Percentiles rank a stretch among this genome's conserved stretches.
Conservation (phyloP, 2,113 vertebrate species). For the Ceyx margarethae region DNA sequence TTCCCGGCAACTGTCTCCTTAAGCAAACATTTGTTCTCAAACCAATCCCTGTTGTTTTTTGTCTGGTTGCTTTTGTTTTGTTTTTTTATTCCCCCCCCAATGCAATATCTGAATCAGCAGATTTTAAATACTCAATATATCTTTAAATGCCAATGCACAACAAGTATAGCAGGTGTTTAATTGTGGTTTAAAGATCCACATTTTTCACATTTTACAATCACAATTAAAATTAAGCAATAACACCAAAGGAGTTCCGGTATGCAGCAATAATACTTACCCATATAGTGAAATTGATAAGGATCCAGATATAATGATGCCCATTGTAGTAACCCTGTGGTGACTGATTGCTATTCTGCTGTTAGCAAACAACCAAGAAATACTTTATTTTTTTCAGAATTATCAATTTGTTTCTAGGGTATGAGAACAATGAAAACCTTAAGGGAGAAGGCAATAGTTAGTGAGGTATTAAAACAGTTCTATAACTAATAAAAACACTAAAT, state of each 20-base stretch:
- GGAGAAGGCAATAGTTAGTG: slow-evolving; percentile 91
- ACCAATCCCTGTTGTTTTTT: slow-evolving; percentile 24
- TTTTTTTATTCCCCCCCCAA: slow-evolving; percentile 52
- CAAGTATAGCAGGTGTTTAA: slow-evolving; percentile 89
- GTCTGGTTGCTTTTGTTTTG: background rate
- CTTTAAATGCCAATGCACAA: slow-evolving; percentile 84
- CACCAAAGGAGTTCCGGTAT: slow-evolving; percentile 85
- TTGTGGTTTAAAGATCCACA: slow-evolving; percentile 87
- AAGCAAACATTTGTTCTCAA: slow-evolving; percentile 67
- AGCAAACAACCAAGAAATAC: slow-evolving; percentile 90
- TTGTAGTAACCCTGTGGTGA: slow-evolving; percentile 91
- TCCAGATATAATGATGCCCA: slow-evolving; percentile 84
- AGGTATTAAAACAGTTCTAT: slow-evolving; percentile 97
- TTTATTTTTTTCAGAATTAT: slow-evolving; percentile 94
- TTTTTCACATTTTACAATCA: slow-evolving; percentile 88
- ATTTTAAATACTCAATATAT: slow-evolving; percentile 86
- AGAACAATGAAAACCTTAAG: slow-evolving; percentile 89
- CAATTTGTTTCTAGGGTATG: slow-evolving; percentile 90
- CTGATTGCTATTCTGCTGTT: slow-evolving; percentile 88
- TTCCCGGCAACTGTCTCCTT: slow-evolving; percentile 69
- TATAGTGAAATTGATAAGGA: slow-evolving; percentile 89
- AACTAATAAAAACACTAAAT: slow-evolving; percentile 98
- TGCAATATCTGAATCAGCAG: slow-evolving; percentile 85
- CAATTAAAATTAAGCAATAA: slow-evolving; percentile 91
- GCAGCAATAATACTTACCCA: slow-evolving; percentile 83